Evolutionary conservation across 2,113 vertebrate genomes (phyloP).

Genomic region (Lamprotornis superbus): DNA sequence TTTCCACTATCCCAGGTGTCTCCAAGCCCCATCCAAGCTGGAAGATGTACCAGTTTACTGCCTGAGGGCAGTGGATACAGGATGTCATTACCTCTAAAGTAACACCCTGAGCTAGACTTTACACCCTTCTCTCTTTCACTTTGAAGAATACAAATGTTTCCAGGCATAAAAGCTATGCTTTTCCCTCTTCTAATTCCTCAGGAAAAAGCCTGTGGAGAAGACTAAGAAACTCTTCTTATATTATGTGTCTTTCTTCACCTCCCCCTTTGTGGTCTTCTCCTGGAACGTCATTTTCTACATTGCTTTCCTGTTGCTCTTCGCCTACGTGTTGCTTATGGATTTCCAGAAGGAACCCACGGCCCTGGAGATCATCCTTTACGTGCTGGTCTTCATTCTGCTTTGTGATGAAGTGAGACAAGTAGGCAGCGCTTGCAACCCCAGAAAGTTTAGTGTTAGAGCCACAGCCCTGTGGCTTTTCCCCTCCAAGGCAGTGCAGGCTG

Average conservation of each 20-base stretch:
- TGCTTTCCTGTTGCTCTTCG: slow-evolving; percentile 90
- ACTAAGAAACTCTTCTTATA: slow-evolving; percentile 68
- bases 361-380: slow-evolving; percentile 86
- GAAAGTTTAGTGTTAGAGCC: neutral
- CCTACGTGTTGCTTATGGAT: slow-evolving; percentile 90
- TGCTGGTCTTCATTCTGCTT: slow-evolving; percentile 88
- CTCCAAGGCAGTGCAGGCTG: neutral
- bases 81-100: neutral
- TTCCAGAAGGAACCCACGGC: slow-evolving; percentile 85
- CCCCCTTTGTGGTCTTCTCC: slow-evolving; percentile 94
- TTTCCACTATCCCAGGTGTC: neutral
- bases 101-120: neutral
- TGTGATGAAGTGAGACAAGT: slow-evolving; percentile 97
- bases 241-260: slow-evolving; percentile 81
- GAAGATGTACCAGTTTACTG: neutral
- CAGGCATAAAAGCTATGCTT: neutral
- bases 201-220: slow-evolving; percentile 77
- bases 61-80: neutral
- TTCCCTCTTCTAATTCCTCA: slow-evolving; percentile 13
- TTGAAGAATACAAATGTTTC: neutral
- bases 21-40: neutral
- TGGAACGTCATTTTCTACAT: slow-evolving; percentile 95
- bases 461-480: neutral
- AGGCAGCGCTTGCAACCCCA: slow-evolving; percentile 40
- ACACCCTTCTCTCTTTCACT: neutral